Conservation (phyloP, 2,113 vertebrate genomes). For the Aldabrachelys gigantea region DNA sequence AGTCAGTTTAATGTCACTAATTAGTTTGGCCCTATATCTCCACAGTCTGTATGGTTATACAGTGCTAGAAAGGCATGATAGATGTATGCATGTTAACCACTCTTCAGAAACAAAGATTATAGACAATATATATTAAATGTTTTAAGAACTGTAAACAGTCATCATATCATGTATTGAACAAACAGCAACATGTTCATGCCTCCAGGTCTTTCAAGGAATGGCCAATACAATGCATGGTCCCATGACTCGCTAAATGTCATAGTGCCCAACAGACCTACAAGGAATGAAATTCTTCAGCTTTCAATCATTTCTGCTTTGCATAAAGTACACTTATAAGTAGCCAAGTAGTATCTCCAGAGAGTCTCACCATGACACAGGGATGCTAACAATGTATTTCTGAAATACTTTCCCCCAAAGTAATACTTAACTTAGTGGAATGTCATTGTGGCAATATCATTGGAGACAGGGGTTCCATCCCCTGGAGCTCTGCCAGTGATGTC, state of each 20-base stretch:
- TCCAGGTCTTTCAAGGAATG: not conserved
- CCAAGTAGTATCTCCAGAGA: slow-evolving; percentile 43
- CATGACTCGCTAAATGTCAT: not conserved
- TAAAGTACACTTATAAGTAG: slow-evolving; percentile 66
- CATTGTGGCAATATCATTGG: not conserved
- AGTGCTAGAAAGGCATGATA: not conserved
- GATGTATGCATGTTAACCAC: not conserved
- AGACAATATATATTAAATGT: not conserved
- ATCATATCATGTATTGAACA: not conserved
- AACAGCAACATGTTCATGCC: not conserved
- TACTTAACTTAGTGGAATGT: slow-evolving; percentile 37
- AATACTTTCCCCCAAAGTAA: slow-evolving; percentile 13
- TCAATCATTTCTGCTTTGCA: slow-evolving; percentile 64
- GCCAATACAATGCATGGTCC: not conserved
- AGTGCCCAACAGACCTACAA: slow-evolving; percentile 45
- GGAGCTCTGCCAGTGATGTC: not conserved
- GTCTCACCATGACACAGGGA: not conserved
- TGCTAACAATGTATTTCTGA: slow-evolving; percentile 44
- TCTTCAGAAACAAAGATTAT: not conserved
- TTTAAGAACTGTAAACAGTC: not conserved
- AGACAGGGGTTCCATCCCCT: not conserved
- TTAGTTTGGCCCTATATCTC: slow-evolving; percentile 27
- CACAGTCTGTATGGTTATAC: not conserved
- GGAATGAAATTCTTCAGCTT: slow-evolving; percentile 21
- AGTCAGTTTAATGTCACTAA: not conserved